phyloP scores from a whole-genome alignment of 1,140 invertebrate genomes.

The Choristoneura fumiferana region DNA sequence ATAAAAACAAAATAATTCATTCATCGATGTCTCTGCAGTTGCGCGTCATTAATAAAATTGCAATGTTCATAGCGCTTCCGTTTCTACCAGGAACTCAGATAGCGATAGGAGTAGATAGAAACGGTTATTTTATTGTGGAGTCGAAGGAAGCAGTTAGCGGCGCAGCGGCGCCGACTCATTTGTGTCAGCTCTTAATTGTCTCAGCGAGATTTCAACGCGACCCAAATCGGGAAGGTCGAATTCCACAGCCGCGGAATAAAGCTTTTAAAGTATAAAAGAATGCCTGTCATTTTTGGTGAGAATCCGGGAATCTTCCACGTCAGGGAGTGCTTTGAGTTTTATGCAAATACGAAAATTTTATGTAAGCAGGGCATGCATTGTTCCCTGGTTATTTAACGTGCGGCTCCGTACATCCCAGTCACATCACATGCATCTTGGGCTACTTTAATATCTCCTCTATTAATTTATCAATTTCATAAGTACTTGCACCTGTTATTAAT shows the following conservation, averaged over 20 bases:
- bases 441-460: too few relatives aligned
- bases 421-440: background rate
- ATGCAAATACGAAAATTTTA: slow-evolving; percentile 10
- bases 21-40: too few relatives aligned
- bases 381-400: slow-evolving; percentile 4
- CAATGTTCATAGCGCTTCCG: slow-evolving; percentile 4
- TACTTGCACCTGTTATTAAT: too few relatives aligned
- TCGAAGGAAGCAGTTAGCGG: slow-evolving; percentile 24
- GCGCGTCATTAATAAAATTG: slow-evolving; percentile 10
- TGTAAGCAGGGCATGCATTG: slow-evolving; percentile 5
- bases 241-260: slow-evolving; percentile 34
- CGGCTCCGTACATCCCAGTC: background rate
- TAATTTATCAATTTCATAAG: too few relatives aligned
- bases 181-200: slow-evolving; percentile 51
- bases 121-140: slow-evolving; percentile 37
- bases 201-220: slow-evolving; percentile 48
- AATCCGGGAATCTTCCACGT: slow-evolving; percentile 9
- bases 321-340: background rate
- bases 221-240: slow-evolving; percentile 40
- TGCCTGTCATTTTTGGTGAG: slow-evolving; percentile 9
- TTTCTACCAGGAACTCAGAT: slow-evolving; percentile 4
- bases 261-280: slow-evolving; percentile 26
- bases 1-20: too few relatives aligned
- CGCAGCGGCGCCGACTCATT: slow-evolving; percentile 34
- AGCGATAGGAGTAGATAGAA: slow-evolving; percentile 25